A percentile compares a stretch with the other conserved stretches of the same genome.
Evolutionary conservation across 2,797 vertebrate species (phyloP).

Genomic region (Sebastes elongatus): DNA sequence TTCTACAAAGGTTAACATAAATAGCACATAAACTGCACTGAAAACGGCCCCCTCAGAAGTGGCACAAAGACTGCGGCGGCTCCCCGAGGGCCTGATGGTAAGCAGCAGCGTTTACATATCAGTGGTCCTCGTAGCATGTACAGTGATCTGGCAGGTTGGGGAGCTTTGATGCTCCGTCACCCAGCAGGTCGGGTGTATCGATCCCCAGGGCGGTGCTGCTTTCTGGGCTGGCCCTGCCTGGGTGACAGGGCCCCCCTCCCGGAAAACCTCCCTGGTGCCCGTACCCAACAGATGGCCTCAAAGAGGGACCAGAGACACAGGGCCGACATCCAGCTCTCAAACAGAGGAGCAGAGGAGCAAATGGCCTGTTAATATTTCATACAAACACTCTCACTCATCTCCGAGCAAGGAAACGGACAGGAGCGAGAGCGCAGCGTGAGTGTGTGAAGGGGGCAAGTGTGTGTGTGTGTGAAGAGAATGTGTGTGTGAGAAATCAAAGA

Average conservation of each 20-base stretch:
- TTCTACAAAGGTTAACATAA: conserved; percentile 75
- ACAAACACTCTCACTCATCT: conserved; percentile 79
- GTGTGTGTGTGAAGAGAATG: conserved; percentile 24
- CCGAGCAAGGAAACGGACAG: conserved; percentile 63
- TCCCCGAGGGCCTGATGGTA: conserved; percentile 52
- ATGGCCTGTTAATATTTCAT: conserved; percentile 85
- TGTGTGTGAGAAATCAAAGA: conserved; percentile 71
- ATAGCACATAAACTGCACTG: conserved; percentile 69
- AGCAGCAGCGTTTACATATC: conserved; percentile 73
- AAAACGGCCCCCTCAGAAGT: conserved; percentile 70
- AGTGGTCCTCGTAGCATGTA: conserved; percentile 65
- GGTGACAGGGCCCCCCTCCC: conserved; percentile 76
- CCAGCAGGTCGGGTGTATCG: conserved; percentile 74
- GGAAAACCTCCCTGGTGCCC: conserved; percentile 79
- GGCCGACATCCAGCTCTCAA: conserved; percentile 82
- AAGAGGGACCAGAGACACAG: conserved; percentile 82
- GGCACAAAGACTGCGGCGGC: conserved; percentile 60
- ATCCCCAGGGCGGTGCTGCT: conserved; percentile 73
- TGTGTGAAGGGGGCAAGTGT: conserved; percentile 32
- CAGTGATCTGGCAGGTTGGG: conserved; percentile 77
- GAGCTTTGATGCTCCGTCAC: conserved; percentile 80
- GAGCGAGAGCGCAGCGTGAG: conserved; percentile 47
- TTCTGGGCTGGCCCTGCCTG: conserved; percentile 75
- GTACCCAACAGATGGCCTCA: conserved; percentile 88
- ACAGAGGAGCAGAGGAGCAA: conserved; percentile 82